Base-by-base conservation (phyloP, 2,888 invertebrate genomes). In the Byasa hedistus region DNA sequence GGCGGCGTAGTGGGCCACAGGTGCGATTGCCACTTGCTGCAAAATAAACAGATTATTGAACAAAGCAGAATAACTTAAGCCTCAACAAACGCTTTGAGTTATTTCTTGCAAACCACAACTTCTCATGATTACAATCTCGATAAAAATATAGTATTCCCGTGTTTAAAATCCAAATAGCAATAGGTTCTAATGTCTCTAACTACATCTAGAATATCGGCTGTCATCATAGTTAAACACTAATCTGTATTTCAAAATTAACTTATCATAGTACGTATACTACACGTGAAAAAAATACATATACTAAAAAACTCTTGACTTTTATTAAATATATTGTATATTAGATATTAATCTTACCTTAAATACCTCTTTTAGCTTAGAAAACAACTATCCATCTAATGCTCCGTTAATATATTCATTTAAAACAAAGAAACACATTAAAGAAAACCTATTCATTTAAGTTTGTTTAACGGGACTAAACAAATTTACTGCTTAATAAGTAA, bases 1-100 rank as follows among this genome's bases (percentile, higher is more conserved):
- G 27, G 80, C 80, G 1, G 86, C 92, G 70, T 91, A 91, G 66
- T 88, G 85, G 39, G 87, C 79, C 44, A 89, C 78, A 54, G 89
- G 92, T 27, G 83, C 81, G 27, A 69, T 48, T 48, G 61, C 67
- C 27, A 63, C 64, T 68, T 66, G 68, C 64, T 70, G 68, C 36
- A 65, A 65, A 57, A 61, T 51, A 48, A 58, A 62, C 54, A 62
- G 19, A 66, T 48, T 56, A 60, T 59, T 64, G 3, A 64, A 64
- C 52, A 39, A 39, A 36, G 15, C n/a, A 22, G 12, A 64, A 58
- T 44, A 23, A 57, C 32, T 54, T 51, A n/a, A 27, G 24, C 27
- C 19, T n/a, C 8, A 51, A 60, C 8, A 12, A 12, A 22, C 52
- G 22, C 22, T 48, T 5, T 48, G n/a, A 48, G 48, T 48, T 48